phyloP scores from a whole-genome alignment of 2,888 invertebrate species.

The Andrena dorsata region DNA sequence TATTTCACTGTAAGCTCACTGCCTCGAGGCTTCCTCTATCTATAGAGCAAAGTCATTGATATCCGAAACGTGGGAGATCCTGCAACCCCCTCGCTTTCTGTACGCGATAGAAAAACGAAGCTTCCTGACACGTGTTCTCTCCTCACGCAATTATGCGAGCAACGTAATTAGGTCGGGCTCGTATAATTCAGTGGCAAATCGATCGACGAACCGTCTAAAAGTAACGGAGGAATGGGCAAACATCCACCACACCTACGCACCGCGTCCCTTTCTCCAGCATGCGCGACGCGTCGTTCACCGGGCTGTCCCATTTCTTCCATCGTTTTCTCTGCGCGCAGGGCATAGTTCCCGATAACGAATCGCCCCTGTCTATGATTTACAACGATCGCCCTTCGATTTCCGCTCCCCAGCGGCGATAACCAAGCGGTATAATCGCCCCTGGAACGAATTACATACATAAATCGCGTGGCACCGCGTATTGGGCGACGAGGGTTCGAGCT shows the following conservation, averaged over 20 bases:
- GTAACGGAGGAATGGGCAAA: constrained; percentile 73
- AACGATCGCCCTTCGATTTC: constrained; percentile 3
- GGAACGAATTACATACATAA: constrained; percentile 1
- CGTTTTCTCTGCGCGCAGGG: constrained; percentile 15
- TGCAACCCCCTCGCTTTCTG: not conserved
- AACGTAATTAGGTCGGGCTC: constrained; percentile 61
- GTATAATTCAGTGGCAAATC: constrained; percentile 64
- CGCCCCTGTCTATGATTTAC: constrained; percentile 31
- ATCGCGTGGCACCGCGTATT: not conserved
- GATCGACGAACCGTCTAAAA: constrained; percentile 66
- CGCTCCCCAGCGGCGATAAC: not conserved
- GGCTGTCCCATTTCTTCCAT: constrained; percentile 37
- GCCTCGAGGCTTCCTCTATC: not conserved
- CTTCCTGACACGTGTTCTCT: not conserved
- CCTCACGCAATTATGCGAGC: constrained; percentile 51
- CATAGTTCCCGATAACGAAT: constrained; percentile 35
- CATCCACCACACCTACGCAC: constrained; percentile 68
- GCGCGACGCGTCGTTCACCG: not conserved
- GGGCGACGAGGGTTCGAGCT: not conserved
- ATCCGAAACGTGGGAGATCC: not conserved
- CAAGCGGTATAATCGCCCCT: not conserved
- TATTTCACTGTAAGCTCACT: too few species aligned
- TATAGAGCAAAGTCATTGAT: not conserved
- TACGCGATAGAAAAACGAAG: not conserved
- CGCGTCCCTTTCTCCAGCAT: constrained; percentile 5